Base-by-base conservation (phyloP, 53 echinoderm and acorn worm species). In the Echinometra lucunter region DNA sequence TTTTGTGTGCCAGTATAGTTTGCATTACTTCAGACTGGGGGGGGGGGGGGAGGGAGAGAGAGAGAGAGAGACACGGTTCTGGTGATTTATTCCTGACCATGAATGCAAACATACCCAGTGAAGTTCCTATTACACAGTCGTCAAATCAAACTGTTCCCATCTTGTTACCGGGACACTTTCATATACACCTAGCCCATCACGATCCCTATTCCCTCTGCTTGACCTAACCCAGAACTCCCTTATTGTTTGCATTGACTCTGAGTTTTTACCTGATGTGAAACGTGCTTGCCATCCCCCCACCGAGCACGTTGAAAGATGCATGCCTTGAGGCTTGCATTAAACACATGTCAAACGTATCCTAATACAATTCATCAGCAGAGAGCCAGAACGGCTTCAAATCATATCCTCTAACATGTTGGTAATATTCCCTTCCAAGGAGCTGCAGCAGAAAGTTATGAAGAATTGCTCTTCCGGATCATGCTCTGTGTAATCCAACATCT, bases 291-390 rank as follows among this genome's bases (percentile, higher is more conserved):
- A 85, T 85, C 4, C 85, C n/a, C 28, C 27, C 85, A 10, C 12
- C n/a, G 49, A 85, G 85, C 85, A 85, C 85, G 49, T 49, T 49
- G 28, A 49, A 28, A 85, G 47, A 28, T 85, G 30, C 85, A 30
- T 85, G 85, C 85, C 85, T 85, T 6, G 28, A 6, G 49, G 85
- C 85, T 49, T 53, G 85, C 85, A 85, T 85, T 85, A 19, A 85
- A 85, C 85, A 85, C 85, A 85, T 47, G 81, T 81, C 45, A 81
- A 40, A 81, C 44, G 85, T 85, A 85, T 85, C 30, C 85, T 30
- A 85, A 49, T 30, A 85, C 49, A n/a, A 81, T 81, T 17, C 44
- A 21, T 21, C 44, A 44, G 42, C 8, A 44, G 44, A 81, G 81
- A 81, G 44, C 42, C 81, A 44, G 44, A 81, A 81, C 44, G 81